Percentiles rank a stretch among this genome's conserved stretches.
These are phyloP conservation scores for Corythornis leucogaster DNA, from an alignment of 2,797 vertebrate species.

Conservation along the genomic window DNA sequence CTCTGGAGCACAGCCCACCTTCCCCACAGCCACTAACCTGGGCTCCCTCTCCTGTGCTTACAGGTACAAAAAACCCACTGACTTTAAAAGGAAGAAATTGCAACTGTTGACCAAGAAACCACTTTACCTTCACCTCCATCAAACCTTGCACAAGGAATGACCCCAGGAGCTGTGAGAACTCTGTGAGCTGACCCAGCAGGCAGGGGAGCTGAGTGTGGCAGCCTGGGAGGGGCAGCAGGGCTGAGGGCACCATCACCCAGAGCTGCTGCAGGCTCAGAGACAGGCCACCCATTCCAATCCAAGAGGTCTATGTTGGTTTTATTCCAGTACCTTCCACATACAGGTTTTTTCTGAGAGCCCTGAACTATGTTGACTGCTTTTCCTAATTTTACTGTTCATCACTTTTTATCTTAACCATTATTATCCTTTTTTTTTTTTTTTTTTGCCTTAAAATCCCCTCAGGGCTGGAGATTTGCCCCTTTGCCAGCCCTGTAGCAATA, in stretches of 20 bases:
- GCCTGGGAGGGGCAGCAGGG: background rate
- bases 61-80: constrained; percentile 99
- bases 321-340: constrained; percentile 48
- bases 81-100: constrained; percentile 98
- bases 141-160: constrained; percentile 97
- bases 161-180: constrained; percentile 39
- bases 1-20: background rate
- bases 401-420: constrained; percentile 15
- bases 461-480: constrained; percentile 23
- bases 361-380: constrained; percentile 64
- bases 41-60: constrained; percentile 52
- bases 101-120: constrained; percentile 98
- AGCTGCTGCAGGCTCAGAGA: background rate
- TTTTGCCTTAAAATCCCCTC: constrained; percentile 12
- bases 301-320: background rate
- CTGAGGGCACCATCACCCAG: constrained; percentile 13
- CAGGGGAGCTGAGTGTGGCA: constrained; percentile 64
- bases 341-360: constrained; percentile 63
- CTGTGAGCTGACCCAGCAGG: constrained; percentile 64
- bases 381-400: constrained; percentile 61
- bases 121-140: constrained; percentile 97
- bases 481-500: constrained; percentile 71
- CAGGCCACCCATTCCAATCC: background rate
- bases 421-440: background rate
- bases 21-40: accelerated